Percentiles rank a stretch among this genome's conserved stretches.
phyloP scores from a whole-genome alignment of 2,888 invertebrate genomes.

The Agrilus cyanescens region DNA sequence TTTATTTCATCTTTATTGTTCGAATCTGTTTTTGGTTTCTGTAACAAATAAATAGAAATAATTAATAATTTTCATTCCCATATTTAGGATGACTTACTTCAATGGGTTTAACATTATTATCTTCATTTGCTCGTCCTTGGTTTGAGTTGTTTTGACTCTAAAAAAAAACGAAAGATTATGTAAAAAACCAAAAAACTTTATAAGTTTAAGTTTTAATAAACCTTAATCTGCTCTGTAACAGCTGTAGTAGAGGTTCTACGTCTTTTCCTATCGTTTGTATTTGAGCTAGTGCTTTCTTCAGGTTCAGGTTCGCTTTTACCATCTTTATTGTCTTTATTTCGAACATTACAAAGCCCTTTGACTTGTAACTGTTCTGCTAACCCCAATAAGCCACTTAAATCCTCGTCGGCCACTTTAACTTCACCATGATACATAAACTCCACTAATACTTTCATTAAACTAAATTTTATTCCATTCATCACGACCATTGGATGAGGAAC shows the following conservation, averaged over 20 bases:
- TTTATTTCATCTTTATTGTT: no score
- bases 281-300: neutral
- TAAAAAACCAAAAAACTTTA: neutral
- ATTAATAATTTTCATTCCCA: no score
- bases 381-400: slow-evolving; percentile 33
- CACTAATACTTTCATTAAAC: slow-evolving; percentile 34
- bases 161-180: neutral
- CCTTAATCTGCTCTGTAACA: no score
- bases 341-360: slow-evolving; percentile 36
- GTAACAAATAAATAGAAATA: no score
- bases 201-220: neutral
- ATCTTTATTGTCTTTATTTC: slow-evolving; percentile 23
- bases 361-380: slow-evolving; percentile 37
- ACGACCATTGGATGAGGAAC: slow-evolving; percentile 35
- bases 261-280: neutral
- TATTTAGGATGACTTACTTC: no score
- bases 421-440: slow-evolving; percentile 41
- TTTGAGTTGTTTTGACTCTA: neutral
- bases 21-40: no score
- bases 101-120: no score
- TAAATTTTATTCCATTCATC: slow-evolving; percentile 34
- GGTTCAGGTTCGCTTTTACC: neutral
- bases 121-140: no score
- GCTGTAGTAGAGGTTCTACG: no score
- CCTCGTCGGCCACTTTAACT: slow-evolving; percentile 36